Base-by-base conservation (phyloP, 2,888 invertebrate species). In the Thysanoteuthis rhombus region DNA sequence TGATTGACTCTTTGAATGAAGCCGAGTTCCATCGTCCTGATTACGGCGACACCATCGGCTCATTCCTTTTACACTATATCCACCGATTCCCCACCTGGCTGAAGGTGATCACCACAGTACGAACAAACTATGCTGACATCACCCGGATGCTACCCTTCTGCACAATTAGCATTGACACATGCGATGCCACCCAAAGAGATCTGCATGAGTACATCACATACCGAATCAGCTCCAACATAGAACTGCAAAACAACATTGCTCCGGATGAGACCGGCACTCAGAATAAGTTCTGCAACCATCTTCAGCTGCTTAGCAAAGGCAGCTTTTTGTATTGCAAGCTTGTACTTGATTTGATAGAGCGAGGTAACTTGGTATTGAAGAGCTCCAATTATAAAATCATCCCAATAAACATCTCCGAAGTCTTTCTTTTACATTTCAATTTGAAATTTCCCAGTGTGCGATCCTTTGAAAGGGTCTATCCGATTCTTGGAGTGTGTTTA, bases 11-110 rank as follows among this genome's bases (percentile, higher is more conserved):
- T 0, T 97, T 99, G 5, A 99, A 99, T 97, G 99, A 99, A 97
- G 99, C 99, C 0, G 99, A 99, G 96, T 99, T 99, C 96, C 99
- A 99, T 97, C 98, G 99, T 95, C 99, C 99, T 0, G 99, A 99
- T 97, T 98, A 98, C 96, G 99, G 99, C 0, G 98, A 99, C 96
- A 99, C 99, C 0, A 98, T 99, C 93, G 98, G 98, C 0, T 98
- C 98, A 0, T 99, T 99, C 97, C 97, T 99, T 93, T 98, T 98
- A 1, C 98, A 98, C 95, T 98, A 99, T 96, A 97, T 98, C 93
- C 97, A 98, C 12, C 98, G 98, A 97, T 98, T 98, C 95, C 99
- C 99, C 0, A 97, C 98, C 0, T 99, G 99, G 99, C 97, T 99
- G 89, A 99, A 99, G 97, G 97, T 99, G 42, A 98, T 99, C 0